A percentile compares a stretch with the other conserved stretches of the same genome.
Conservation (phyloP, 2,888 invertebrate genomes). For the Pheosia tremula region DNA sequence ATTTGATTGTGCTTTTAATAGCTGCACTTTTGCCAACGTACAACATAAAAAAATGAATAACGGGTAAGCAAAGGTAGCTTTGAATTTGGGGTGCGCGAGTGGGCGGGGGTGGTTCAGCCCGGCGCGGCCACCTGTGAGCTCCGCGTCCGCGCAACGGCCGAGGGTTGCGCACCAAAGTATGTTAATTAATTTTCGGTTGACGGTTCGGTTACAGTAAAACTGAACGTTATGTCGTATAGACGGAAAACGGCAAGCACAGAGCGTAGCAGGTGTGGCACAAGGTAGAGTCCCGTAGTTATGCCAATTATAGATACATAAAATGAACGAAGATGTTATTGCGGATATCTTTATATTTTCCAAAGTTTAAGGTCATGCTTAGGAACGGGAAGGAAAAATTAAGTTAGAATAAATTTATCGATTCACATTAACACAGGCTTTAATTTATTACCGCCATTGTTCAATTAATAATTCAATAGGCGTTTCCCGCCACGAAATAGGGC, state of each 20-base stretch:
- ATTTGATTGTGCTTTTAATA: neutral
- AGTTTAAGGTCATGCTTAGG: too few relatives aligned
- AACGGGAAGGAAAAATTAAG: too few relatives aligned
- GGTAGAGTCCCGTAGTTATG: too few relatives aligned
- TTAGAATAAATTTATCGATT: neutral
- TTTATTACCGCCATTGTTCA: conserved; percentile 43
- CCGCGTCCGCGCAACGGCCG: conserved; percentile 47
- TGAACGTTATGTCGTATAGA: neutral
- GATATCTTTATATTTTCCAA: too few relatives aligned
- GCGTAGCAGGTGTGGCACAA: too few relatives aligned
- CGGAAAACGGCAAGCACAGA: too few relatives aligned
- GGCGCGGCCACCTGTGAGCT: conserved; percentile 65
- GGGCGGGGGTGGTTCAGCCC: conserved; percentile 54
- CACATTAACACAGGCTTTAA: neutral
- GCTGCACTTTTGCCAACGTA: neutral
- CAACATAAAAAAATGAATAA: neutral
- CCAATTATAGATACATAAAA: too few relatives aligned
- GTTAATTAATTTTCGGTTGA: conserved; percentile 84
- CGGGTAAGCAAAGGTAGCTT: neutral
- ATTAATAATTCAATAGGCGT: conserved; percentile 75
- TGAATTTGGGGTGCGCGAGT: neutral
- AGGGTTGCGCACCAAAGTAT: conserved; percentile 80
- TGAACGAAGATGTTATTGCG: too few relatives aligned
- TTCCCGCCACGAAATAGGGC: conserved; percentile 57
- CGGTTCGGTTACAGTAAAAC: conserved; percentile 50